Base-by-base conservation (phyloP, 2,113 vertebrate genomes). In the Grantiella picta region DNA sequence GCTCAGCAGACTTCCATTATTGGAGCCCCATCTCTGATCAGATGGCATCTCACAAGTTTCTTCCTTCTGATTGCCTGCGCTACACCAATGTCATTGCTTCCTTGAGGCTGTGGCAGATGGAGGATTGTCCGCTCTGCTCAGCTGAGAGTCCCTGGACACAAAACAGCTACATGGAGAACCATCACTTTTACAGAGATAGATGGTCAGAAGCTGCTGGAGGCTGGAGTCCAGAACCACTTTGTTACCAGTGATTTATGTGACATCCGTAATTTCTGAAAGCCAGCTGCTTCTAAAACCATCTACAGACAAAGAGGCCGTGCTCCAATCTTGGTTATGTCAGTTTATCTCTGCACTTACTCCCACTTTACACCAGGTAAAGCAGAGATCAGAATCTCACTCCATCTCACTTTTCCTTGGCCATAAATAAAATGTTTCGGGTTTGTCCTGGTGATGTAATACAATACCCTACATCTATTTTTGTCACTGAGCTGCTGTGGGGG, bases 251-350 rank as follows among this genome's bases (percentile, higher is more conserved):
- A 97, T 96, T 97, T 96, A 97, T 93, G 77, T 76, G 76, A 94
- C 86, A 79, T 64, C 61, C 7, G 7, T 81, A 72, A 94, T 96
- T 93, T 96, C 82, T 94, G 71, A 96, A 95, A 96, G 95, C 86
- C 94, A 96, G 86, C 92, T 96, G 93, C 95, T 97, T 96, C 92
- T 87, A 90, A 92, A 94, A 84, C 27, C 85, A 95, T 95, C 83
- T 84, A 76, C 82, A 95, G 60, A 90, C 68, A 95, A 78, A 86
- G 80, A 90, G 69, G 53, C 76, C 80, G 84, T 86, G 42, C 72
- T 86, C 68, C 94, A 93, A 94, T 90, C 71, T 89, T 81, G 23
- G 53, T 92, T 93, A 57, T 84, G 80, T 68, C 82, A 57, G 36
- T 89, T 94, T 94, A 94, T 96, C 89, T 84, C 86, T 96, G 65